A percentile compares a stretch with the other conserved stretches of the same genome.
phyloP scores from a whole-genome alignment of 2,888 invertebrate species.

The Stenodema calcarata region DNA sequence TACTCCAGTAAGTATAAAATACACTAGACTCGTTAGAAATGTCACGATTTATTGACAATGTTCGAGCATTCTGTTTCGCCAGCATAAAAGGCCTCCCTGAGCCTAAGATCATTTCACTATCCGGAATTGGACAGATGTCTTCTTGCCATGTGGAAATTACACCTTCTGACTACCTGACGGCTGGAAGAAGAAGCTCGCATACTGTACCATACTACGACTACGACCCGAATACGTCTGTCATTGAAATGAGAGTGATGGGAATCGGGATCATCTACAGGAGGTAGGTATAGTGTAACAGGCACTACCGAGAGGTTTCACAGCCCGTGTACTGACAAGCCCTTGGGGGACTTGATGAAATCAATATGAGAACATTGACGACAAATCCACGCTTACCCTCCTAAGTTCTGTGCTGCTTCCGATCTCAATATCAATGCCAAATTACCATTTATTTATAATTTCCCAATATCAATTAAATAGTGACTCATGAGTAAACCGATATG shows the following conservation, averaged over 20 bases:
- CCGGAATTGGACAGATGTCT: conserved; percentile 25
- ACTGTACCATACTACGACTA: not conserved
- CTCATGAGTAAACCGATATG: too few relatives aligned
- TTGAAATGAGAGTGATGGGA: conserved; percentile 30
- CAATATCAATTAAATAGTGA: too few relatives aligned
- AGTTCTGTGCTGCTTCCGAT: too few relatives aligned
- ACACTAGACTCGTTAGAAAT: not conserved
- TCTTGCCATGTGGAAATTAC: conserved; percentile 32
- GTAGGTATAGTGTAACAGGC: too few relatives aligned
- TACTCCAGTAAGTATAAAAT: not conserved
- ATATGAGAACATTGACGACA: too few relatives aligned
- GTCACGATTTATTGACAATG: too few relatives aligned
- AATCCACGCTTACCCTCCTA: not conserved
- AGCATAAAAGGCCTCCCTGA: conserved; percentile 28
- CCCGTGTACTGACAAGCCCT: too few relatives aligned
- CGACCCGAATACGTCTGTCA: conserved; percentile 1
- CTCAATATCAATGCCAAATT: too few relatives aligned
- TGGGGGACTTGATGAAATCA: too few relatives aligned
- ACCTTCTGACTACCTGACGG: conserved; percentile 35
- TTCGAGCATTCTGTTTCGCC: not conserved
- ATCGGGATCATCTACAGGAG: conserved; percentile 4
- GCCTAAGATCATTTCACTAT: not conserved
- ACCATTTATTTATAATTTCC: too few relatives aligned
- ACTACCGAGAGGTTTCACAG: too few relatives aligned
- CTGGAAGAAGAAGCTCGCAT: not conserved